Conservation (phyloP, 35 echinoderm and acorn worm genomes). For the Diadema setosum region DNA sequence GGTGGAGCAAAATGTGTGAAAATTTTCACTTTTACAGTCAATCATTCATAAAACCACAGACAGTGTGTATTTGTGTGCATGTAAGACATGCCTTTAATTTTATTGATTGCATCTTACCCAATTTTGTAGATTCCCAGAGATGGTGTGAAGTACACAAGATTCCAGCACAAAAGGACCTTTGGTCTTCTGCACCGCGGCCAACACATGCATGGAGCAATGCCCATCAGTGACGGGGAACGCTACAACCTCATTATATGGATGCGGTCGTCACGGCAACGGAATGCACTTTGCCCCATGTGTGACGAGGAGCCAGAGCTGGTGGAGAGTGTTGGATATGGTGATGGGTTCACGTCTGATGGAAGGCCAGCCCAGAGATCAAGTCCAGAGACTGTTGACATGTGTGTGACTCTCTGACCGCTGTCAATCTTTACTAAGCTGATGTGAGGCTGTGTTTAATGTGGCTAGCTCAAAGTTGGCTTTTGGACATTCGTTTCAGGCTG, state of each 20-base stretch:
- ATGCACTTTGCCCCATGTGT: slow-evolving; percentile 92
- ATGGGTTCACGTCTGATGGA: slow-evolving; percentile 66
- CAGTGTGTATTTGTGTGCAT: too few species aligned
- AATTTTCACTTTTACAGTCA: too few species aligned
- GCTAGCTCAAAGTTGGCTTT: too few species aligned
- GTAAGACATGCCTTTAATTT: too few species aligned
- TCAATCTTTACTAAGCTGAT: background rate
- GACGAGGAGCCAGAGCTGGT: slow-evolving; percentile 66
- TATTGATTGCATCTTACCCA: too few species aligned
- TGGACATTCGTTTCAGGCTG: background rate
- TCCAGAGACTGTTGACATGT: slow-evolving; percentile 56
- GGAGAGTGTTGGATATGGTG: slow-evolving; percentile 76
- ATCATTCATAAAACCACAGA: too few species aligned
- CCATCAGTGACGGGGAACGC: slow-evolving; percentile 71
- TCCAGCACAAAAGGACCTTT: slow-evolving; percentile 66
- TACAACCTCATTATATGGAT: slow-evolving; percentile 99
- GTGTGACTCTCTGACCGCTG: slow-evolving; percentile 30
- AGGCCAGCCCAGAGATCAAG: background rate
- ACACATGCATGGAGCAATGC: slow-evolving; percentile 92
- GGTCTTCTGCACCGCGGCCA: slow-evolving; percentile 92
- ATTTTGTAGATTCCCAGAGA: slow-evolving; percentile 43
- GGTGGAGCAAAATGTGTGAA: too few species aligned
- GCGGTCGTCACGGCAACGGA: slow-evolving; percentile 77
- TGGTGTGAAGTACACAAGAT: slow-evolving; percentile 52
- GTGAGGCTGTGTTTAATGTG: background rate